Evolutionary conservation across 2,888 invertebrate species (phyloP).

Genomic region (Agrotis exclamationis): DNA sequence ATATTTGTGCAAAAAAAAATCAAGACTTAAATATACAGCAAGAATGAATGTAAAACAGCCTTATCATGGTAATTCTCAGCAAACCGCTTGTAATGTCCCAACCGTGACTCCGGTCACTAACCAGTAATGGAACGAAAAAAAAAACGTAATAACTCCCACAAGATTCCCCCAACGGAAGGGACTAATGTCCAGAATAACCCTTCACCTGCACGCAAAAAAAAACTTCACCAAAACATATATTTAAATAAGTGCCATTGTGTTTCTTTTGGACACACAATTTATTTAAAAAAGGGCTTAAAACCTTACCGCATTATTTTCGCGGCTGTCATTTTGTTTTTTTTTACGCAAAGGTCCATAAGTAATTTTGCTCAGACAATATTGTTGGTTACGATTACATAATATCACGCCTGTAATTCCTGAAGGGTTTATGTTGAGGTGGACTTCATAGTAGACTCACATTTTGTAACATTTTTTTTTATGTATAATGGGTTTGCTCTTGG

Average conservation of each 20-base stretch:
- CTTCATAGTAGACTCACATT: too few species aligned
- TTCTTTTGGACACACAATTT: conserved; percentile 58
- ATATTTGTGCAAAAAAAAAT: neutral
- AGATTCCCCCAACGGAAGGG: conserved; percentile 66
- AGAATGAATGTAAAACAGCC: neutral
- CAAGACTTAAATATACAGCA: neutral
- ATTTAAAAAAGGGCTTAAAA: conserved; percentile 64
- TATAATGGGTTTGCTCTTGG: too few species aligned
- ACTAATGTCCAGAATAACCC: conserved; percentile 65
- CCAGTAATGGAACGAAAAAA: conserved; percentile 51
- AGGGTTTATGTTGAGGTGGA: too few species aligned
- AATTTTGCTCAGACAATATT: conserved; percentile 23
- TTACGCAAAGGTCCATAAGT: conserved; percentile 14
- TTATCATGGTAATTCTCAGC: conserved; percentile 27
- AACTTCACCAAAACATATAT: conserved; percentile 61
- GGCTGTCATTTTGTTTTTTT: conserved; percentile 47
- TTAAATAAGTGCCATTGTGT: conserved; percentile 69
- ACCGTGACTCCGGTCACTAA: conserved; percentile 9
- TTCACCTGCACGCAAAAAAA: conserved; percentile 64
- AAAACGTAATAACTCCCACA: conserved; percentile 40
- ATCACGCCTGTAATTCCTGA: conserved; percentile 1
- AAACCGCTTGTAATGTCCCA: conserved; percentile 16
- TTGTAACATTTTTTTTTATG: too few species aligned
- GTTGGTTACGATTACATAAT: conserved; percentile 40
- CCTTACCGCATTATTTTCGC: conserved; percentile 52